Evolutionary conservation across 2,797 vertebrate species (phyloP).

Genomic region (Limnodromus scolopaceus): DNA sequence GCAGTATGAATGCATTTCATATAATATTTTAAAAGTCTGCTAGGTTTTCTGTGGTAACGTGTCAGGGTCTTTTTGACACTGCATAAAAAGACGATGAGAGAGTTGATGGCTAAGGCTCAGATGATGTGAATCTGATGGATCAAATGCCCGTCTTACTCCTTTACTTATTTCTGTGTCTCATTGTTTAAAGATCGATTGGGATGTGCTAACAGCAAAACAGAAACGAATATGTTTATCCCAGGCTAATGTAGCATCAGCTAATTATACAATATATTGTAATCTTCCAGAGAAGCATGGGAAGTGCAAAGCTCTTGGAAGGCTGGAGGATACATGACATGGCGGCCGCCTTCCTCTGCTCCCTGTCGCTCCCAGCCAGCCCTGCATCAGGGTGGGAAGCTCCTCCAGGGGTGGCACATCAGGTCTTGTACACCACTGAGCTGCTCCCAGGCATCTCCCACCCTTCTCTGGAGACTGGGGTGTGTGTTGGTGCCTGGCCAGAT

Average conservation of each 20-base stretch:
- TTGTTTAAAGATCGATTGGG: not conserved
- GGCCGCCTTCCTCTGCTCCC: not conserved
- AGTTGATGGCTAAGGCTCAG: not conserved
- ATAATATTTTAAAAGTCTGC: not conserved
- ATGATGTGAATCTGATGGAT: not conserved
- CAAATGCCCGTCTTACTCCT: not conserved
- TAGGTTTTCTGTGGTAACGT: not conserved
- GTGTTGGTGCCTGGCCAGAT: not conserved
- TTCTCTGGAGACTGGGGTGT: not conserved
- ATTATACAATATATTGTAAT: not conserved
- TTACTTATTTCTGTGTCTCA: not conserved
- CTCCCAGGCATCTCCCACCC: not conserved
- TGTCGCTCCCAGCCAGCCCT: not conserved
- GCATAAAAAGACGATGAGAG: not conserved
- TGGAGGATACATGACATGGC: not conserved
- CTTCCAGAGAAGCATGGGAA: not conserved
- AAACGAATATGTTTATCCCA: not conserved
- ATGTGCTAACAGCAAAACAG: not conserved
- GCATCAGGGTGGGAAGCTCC: not conserved
- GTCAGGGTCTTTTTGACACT: not conserved
- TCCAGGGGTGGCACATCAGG: accelerated
- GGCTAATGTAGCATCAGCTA: not conserved
- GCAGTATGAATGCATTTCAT: not conserved
- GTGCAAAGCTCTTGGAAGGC: not conserved
- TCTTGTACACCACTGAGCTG: accelerated